phyloP scores from a whole-genome alignment of 2,797 vertebrate species.

The Octomys mimax region DNA sequence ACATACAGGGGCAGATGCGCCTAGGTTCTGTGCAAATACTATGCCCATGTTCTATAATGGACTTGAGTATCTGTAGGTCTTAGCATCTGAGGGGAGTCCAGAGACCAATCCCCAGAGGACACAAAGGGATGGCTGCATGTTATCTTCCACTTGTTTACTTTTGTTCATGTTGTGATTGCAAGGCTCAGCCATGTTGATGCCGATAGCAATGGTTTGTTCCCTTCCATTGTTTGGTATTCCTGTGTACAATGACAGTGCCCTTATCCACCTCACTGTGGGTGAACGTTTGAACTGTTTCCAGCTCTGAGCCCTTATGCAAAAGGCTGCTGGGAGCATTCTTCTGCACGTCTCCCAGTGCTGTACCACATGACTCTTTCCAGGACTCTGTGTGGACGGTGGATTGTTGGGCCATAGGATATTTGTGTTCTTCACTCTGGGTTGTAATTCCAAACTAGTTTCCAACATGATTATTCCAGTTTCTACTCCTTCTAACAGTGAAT shows the following conservation, averaged over 20 bases:
- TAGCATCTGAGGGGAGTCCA: neutral
- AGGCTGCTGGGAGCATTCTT: neutral
- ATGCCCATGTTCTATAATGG: too few relatives aligned
- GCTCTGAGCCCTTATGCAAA: neutral
- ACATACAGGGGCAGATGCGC: neutral
- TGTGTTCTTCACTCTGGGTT: neutral
- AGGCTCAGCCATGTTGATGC: neutral
- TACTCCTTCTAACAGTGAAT: neutral
- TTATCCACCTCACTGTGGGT: neutral
- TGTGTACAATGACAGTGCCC: neutral
- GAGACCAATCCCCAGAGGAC: neutral
- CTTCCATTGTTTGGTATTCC: neutral
- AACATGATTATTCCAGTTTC: neutral
- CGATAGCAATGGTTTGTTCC: neutral
- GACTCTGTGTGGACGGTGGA: neutral
- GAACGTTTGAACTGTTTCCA: neutral
- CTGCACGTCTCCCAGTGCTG: neutral
- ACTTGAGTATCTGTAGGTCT: neutral
- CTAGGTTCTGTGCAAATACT: neutral
- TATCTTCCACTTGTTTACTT: neutral
- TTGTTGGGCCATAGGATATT: neutral
- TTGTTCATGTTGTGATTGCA: neutral
- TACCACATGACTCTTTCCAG: neutral
- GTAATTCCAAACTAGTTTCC: constrained; percentile 12
- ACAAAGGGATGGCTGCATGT: neutral